These are phyloP conservation scores for Leptosomus discolor DNA, from an alignment of 2,113 vertebrate genomes.

Conservation along the genomic window DNA sequence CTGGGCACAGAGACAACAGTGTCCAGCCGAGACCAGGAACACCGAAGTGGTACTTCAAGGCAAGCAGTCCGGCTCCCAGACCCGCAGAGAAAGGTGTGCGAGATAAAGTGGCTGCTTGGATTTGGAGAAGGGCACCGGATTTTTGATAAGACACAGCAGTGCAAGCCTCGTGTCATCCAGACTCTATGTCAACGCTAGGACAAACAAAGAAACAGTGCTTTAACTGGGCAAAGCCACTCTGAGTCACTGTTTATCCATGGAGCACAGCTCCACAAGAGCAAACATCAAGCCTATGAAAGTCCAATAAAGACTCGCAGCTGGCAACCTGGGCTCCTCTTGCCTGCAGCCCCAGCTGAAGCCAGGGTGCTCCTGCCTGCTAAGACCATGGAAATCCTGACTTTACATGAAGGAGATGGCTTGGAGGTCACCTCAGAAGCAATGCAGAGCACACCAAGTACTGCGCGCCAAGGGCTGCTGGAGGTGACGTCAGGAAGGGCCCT, in stretches of 20 bases:
- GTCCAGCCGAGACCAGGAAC: neutral
- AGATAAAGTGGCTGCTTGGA: neutral
- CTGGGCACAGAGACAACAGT: neutral
- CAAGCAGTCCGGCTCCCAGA: neutral
- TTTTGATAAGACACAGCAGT: fast-evolving
- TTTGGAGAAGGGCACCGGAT: neutral
- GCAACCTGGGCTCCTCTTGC: neutral
- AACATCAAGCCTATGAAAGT: neutral
- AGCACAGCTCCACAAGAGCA: neutral
- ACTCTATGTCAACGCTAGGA: neutral
- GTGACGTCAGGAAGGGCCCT: neutral
- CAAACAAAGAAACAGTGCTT: neutral
- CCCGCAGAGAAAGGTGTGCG: neutral
- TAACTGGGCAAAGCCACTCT: neutral
- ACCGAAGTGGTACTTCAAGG: conserved; percentile 33
- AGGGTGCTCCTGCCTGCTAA: neutral
- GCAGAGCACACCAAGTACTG: neutral
- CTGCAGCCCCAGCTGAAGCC: neutral
- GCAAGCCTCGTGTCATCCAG: neutral
- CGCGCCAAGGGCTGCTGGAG: neutral
- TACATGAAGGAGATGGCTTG: neutral
- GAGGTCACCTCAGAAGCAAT: neutral
- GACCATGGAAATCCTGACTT: neutral
- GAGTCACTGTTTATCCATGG: neutral
- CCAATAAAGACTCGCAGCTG: neutral